Evolutionary conservation across 2,113 vertebrate species (phyloP).

Genomic region (Psettodes erumei): DNA sequence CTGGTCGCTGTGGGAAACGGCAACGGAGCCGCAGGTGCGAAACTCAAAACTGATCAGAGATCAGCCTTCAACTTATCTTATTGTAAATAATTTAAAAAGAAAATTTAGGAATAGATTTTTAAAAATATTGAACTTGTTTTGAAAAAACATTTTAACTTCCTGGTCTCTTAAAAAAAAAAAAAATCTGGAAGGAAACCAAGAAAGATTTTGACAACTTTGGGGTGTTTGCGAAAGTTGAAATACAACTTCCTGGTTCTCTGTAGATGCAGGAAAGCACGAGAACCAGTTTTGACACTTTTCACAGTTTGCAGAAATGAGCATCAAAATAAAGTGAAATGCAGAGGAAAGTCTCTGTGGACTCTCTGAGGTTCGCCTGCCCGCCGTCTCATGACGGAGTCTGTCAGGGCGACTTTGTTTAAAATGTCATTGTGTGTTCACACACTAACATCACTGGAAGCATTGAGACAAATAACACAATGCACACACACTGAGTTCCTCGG

Average conservation of each 20-base stretch:
- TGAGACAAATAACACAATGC: neutral
- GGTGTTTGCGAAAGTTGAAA: neutral
- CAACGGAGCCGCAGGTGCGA: conserved; percentile 90
- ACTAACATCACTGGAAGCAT: neutral
- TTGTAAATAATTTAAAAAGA: too few species aligned
- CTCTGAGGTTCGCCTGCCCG: neutral
- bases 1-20: conserved; percentile 94
- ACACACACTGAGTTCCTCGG: neutral
- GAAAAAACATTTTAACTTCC: neutral
- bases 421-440: neutral
- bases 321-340: neutral
- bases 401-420: neutral
- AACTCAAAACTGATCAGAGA: neutral
- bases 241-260: neutral
- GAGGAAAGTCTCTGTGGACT: neutral
- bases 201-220: neutral
- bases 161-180: too few species aligned
- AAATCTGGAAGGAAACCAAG: neutral
- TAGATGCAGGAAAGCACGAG: neutral
- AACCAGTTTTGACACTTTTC: conserved; percentile 8
- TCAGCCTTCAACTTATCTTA: neutral
- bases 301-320: neutral
- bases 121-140: neutral
- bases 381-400: neutral
- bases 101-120: neutral